phyloP scores from a whole-genome alignment of 2,797 vertebrate genomes.

The Poeciliopsis infans region DNA sequence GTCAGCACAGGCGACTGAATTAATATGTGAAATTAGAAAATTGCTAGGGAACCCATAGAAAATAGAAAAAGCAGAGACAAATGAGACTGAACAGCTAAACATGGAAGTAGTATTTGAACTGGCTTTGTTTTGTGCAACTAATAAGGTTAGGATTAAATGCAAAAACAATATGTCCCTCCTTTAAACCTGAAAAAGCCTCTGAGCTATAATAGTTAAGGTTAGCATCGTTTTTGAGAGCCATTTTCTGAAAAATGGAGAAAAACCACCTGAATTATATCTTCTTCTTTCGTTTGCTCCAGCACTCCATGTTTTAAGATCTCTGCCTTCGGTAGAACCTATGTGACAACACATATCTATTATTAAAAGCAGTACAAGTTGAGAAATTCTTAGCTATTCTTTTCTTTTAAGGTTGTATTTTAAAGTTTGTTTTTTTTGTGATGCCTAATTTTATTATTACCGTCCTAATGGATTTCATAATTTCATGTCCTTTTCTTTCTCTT shows the following conservation, averaged over 20 bases:
- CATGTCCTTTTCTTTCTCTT: background rate
- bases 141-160: background rate
- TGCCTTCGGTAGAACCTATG: constrained; percentile 86
- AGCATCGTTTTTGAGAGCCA: background rate
- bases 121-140: background rate
- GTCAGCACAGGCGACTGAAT: background rate
- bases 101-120: background rate
- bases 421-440: background rate
- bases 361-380: background rate
- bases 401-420: background rate
- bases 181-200: too few relatives aligned
- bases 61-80: constrained; percentile 56
- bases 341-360: background rate
- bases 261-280: constrained; percentile 88
- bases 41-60: background rate
- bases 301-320: constrained; percentile 83
- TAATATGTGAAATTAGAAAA: constrained; percentile 14
- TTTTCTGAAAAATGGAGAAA: background rate
- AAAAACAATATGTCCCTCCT: background rate
- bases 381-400: background rate
- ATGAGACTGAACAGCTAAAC: background rate
- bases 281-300: constrained; percentile 89
- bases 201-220: background rate
- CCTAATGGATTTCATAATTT: background rate
- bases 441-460: background rate